phyloP scores from a whole-genome alignment of 1,140 invertebrate species.

The Trichonephila clavata region DNA sequence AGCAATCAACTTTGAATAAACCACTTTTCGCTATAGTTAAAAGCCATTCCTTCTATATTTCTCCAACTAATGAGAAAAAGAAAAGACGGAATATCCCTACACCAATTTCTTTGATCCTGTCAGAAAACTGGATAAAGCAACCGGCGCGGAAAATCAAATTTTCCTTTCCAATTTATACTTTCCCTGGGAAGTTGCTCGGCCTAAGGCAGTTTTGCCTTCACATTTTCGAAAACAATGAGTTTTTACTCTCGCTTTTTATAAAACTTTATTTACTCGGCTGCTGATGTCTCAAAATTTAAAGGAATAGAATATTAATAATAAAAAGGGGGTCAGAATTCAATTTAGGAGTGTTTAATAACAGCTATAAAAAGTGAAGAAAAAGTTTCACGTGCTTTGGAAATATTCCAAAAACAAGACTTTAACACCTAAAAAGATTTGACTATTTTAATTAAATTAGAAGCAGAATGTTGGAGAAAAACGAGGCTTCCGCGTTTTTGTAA shows the following conservation, averaged over 20 bases:
- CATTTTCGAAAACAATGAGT: not conserved
- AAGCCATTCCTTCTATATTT: not conserved
- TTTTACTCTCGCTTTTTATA: not conserved
- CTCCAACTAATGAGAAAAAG: not conserved
- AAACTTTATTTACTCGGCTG: not conserved
- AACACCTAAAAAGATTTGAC: too few species aligned
- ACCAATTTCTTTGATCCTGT: not conserved
- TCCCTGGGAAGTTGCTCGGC: not conserved
- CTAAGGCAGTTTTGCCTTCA: not conserved
- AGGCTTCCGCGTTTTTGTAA: too few species aligned
- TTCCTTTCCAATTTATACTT: slow-evolving; percentile 40
- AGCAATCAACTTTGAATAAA: too few species aligned
- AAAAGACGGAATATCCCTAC: not conserved
- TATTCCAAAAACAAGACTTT: not conserved
- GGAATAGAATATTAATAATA: slow-evolving; percentile 12
- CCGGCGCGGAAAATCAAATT: slow-evolving; percentile 19
- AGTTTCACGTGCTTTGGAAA: not conserved
- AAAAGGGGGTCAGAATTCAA: not conserved
- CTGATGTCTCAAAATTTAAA: not conserved
- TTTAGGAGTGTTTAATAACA: not conserved
- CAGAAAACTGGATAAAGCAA: slow-evolving; percentile 40
- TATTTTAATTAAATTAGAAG: too few species aligned
- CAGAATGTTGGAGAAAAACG: too few species aligned
- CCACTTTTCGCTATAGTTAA: not conserved
- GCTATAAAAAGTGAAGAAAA: not conserved